Base-by-base conservation (phyloP, 2,113 vertebrate genomes). In the Lagopus leucura region DNA sequence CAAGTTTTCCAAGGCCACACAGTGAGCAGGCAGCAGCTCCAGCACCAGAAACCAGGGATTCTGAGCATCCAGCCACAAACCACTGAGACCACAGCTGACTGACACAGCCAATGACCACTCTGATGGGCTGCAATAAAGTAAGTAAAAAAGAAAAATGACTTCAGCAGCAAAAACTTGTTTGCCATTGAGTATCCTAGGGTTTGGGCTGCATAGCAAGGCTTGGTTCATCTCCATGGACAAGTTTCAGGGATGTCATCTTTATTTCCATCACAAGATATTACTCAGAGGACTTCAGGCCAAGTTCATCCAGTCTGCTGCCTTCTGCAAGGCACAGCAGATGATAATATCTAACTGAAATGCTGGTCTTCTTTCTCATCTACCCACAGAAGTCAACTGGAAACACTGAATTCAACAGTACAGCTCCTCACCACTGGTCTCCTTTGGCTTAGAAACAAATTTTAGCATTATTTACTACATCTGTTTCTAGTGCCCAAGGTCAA, bases 1-100 rank as follows among this genome's bases (percentile, higher is more conserved):
- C 14, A 82, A 94, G 52, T 24, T 81, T 77, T 94, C 89, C 94
- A 96, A 88, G 94, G 94, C 95, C 94, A 97, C 91, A 96, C 93
- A 96, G 18, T 0, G 3, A 81, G 94, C 72, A 69, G 63, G 77
- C 1, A 2, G 85, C 91, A 90, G 52, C 9, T 61, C 79, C 94
- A 92, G 86, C 71, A 82, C 54, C 28, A 54, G 70, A 65, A 94
- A 92, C 48, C n/a, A 82, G 79, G 91, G 89, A 88, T 92, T 85
- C 42, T 4, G 6, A 93, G 82, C 18, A 4, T 73, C 52, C 6
- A 4, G 92, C 96, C 95, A 95, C 89, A 96, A 90, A 82, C 95
- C 2, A 0, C 43, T 0, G 43, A 94, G 93, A 94, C 94, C 94
- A 92, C 94, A 95, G 79, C 11, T 3, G 61, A 61, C 93, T 95